Evolutionary conservation across 2,888 invertebrate genomes (phyloP).

Genomic region (Sthenelais limicola): DNA sequence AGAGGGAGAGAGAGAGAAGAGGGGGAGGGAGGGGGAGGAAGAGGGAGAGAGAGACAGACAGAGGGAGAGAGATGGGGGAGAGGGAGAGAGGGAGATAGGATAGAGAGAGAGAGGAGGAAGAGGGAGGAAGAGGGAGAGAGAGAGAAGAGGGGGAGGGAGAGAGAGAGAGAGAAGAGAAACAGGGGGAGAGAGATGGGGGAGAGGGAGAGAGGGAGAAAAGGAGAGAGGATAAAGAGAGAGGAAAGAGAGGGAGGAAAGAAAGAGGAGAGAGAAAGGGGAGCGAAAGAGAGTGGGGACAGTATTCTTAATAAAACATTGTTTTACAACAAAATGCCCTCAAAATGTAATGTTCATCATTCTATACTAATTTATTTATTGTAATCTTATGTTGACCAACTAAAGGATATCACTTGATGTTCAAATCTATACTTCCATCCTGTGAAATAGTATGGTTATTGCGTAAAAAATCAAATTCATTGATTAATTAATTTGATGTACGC

Average conservation of each 20-base stretch:
- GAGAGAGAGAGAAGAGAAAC: background rate
- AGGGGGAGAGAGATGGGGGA: constrained; percentile 12
- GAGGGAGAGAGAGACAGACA: background rate
- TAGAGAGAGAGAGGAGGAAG: background rate
- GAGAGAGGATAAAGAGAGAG: background rate
- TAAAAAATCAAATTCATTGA: too few relatives aligned
- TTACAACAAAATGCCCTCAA: too few relatives aligned
- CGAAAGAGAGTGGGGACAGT: too few relatives aligned
- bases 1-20: constrained; percentile 19
- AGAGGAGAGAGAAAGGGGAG: too few relatives aligned
- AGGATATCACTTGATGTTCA: too few relatives aligned
- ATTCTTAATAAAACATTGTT: too few relatives aligned
- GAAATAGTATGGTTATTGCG: too few relatives aligned
- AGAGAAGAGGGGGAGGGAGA: background rate
- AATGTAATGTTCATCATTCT: too few relatives aligned
- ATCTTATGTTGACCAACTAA: too few relatives aligned
- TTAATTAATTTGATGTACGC: too few relatives aligned
- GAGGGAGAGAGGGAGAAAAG: background rate
- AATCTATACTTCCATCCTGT: too few relatives aligned
- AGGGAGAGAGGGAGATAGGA: background rate
- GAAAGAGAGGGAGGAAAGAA: background rate
- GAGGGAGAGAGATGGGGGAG: background rate
- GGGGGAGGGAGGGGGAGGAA: background rate
- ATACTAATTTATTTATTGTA: too few relatives aligned
- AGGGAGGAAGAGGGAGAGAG: background rate